Base-by-base conservation (phyloP, 2,113 vertebrate species). In the Thymallus thymallus region DNA sequence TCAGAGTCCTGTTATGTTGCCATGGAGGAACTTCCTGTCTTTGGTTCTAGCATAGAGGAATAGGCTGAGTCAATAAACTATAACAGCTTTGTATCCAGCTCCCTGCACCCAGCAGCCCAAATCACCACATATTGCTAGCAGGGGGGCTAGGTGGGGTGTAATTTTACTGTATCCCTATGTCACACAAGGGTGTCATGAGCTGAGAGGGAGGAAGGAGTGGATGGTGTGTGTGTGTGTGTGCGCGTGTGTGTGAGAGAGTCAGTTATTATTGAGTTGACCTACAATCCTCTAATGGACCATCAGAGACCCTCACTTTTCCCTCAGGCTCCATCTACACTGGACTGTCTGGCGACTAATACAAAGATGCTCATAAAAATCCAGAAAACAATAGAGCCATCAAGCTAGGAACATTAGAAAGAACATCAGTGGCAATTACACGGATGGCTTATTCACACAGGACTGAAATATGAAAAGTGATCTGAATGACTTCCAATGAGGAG, bases 11-110 rank as follows among this genome's bases (percentile, higher is more conserved):
- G 73, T 32, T 10, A 69, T 41, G 84, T 86, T 87, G 86, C 86
- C 41, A 87, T 82, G 87, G 82, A 85, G 85, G 82, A 88, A 85
- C 60, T 32, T 73, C 78, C 77, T 75, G 73, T 85, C 78, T 84
- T 75, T 84, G 75, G 79, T 60, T 60, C n/a, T 5, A 3, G 48
- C 5, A 10, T 3, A 26, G 26, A 26, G 35, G 35, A 10, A 12
- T 41, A 41, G 35, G 35, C 9, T 10, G 10, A 41, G 35, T 41
- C 35, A 41, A 41, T 41, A 41, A 41, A 41, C 35, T 10, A 41
- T 10, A 41, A 41, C 35, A 14, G 12, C 60, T 62, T 62, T 13
- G 23, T 6, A 14, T 70, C 76, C 79, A 78, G 82, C 68, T 77
- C 71, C 71, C 71, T 3, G 71, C 76, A 74, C 86, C 82, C 79